Percentiles rank a stretch among this genome's conserved stretches.
Conservation (phyloP, 2,113 vertebrate genomes). For the Himantopus leucocephalus region DNA sequence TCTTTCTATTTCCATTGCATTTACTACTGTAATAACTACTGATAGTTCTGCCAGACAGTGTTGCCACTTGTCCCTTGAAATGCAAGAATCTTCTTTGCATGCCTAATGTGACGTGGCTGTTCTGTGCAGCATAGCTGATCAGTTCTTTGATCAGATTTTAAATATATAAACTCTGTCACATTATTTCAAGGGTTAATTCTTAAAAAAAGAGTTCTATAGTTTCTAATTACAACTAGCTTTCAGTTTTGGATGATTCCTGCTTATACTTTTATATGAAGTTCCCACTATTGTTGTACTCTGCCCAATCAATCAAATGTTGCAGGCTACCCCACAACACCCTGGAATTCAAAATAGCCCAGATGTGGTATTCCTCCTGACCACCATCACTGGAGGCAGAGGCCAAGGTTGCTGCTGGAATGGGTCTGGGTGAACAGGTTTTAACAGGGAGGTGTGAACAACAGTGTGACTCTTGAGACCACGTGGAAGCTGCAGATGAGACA, state of each 20-base stretch:
- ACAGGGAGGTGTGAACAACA: neutral
- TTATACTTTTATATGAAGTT: neutral
- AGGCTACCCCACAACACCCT: neutral
- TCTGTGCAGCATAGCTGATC: neutral
- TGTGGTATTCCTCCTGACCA: neutral
- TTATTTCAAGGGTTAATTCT: constrained; percentile 28
- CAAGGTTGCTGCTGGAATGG: neutral
- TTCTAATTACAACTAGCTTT: neutral
- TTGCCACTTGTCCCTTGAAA: constrained; percentile 23
- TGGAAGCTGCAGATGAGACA: neutral
- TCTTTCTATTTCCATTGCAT: constrained; percentile 39
- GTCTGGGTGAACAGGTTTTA: neutral
- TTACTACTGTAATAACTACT: constrained; percentile 34
- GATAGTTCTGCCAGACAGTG: neutral
- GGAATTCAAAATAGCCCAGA: neutral
- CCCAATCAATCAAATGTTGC: neutral
- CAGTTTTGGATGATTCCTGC: neutral
- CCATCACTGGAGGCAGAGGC: neutral
- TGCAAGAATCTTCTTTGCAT: neutral
- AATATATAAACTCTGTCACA: neutral
- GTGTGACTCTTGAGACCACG: neutral
- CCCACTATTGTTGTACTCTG: neutral
- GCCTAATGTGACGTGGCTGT: neutral
- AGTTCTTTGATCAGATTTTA: neutral
- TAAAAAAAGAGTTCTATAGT: neutral